Evolutionary conservation across 2,888 invertebrate species (phyloP), one percentile per base, ranked within the genome.

Genomic region (Caenorhabditis angaria): DNA sequence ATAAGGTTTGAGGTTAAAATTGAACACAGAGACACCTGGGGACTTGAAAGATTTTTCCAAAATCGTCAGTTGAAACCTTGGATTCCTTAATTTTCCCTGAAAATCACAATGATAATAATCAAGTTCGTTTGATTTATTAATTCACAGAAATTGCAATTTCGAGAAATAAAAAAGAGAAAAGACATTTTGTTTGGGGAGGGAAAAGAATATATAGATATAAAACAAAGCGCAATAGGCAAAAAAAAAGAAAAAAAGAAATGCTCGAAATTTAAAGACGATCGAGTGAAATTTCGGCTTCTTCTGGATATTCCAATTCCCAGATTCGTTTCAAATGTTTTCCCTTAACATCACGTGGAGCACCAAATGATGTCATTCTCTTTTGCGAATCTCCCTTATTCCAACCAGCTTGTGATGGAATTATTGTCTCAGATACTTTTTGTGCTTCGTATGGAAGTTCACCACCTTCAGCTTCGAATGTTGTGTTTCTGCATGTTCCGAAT

Each of bases 341-440:
- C 74, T 85, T 85, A 53, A 87, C 87, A 80, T 87, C 87, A 69
- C 87, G 80, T 29, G 84, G 82, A 22, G 85, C 81, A 68, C 87
- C 87, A 81, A 87, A 87, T 61, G 77, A 76, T 63, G 87, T 87
- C 82, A 82, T 83, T 55, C 77, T 73, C 79, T 83, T 85, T 81
- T 87, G 87, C 18, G 86, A 86, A 78, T 88, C 87, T 81, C 85
- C 87, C 78, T 80, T 83, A 76, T 87, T 87, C 87, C 87, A 87
- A 65, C 87, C 87, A 67, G 87, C 87, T 67, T 87, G 87, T 58
- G 80, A 79, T 51, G 85, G 87, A 78, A 87, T 87, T 76, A 87
- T 87, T 50, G 83, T 78, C 81, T 87, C 85, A 60, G 85, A 85
- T 28, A 79, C 65, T 72, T 84, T 86, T 83, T 85, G 85, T 65